phyloP scores from a whole-genome alignment of 2,113 vertebrate species.

The Bombycilla garrulus region DNA sequence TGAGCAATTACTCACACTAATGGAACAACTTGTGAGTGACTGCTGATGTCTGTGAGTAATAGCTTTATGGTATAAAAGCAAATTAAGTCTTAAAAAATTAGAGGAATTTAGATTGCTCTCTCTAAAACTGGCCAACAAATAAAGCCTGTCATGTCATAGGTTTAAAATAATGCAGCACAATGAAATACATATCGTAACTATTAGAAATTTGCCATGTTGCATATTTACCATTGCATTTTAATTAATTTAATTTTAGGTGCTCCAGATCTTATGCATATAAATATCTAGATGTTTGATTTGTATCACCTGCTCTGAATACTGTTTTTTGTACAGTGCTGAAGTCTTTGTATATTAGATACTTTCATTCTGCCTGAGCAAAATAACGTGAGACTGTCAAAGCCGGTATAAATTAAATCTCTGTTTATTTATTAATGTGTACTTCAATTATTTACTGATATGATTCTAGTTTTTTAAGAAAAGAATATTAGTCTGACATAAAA shows the following conservation, averaged over 20 bases:
- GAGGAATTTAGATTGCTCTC: neutral
- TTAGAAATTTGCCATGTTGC: neutral
- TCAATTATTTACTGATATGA: neutral
- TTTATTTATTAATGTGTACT: neutral
- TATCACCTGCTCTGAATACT: neutral
- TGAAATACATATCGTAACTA: neutral
- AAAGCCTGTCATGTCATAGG: neutral
- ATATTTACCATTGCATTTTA: neutral
- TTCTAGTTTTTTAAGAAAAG: neutral
- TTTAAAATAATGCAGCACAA: neutral
- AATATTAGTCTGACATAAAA: neutral
- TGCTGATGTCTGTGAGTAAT: slow-evolving; percentile 17
- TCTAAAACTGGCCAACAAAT: neutral
- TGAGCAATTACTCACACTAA: neutral
- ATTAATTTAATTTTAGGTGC: neutral
- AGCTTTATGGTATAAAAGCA: neutral
- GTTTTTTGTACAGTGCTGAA: neutral
- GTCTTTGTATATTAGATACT: neutral
- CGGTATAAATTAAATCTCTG: neutral
- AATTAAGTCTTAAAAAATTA: neutral
- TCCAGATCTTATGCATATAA: neutral
- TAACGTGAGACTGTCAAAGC: neutral
- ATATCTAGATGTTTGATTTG: neutral
- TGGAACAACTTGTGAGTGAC: neutral
- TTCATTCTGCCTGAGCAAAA: neutral